Evolutionary conservation across 1,140 invertebrate genomes (phyloP), one percentile per base, ranked within the genome.

Genomic region (Brachionus plicatilis): DNA sequence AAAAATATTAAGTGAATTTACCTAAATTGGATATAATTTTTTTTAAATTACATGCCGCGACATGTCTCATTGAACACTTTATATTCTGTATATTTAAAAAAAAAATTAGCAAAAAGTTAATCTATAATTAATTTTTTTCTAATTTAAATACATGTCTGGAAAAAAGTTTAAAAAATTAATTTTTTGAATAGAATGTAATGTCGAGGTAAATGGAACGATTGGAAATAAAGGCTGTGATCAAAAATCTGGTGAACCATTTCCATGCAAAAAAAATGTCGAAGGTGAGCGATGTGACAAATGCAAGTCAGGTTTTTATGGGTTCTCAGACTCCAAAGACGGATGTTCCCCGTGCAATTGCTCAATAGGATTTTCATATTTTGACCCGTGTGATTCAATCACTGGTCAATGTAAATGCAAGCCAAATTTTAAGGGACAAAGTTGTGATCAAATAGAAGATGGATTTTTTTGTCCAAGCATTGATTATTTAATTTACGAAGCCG

Each of bases 1-100:
- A 37, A 37, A 37, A 37, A 37, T 6, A 37, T 37, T 7, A 7
- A 2, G 6, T 37, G 33, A 37, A 37, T 37, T 7, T 2, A 7
- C 6, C 33, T 37, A 37, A 37, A 37, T 7, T 37, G 5, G 5
- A 7, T 37, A 37, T 37, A 37, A 37, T 37, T 37, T 37, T 24
- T n/a, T 24, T 37, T 3, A 37, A 37, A 37, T 6, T 37, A 37
- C 0, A 37, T 1, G 33, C 33, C 2, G 33, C 6, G 5, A 37
- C 1, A 37, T 37, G 4, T 37, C 2, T 37, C 0, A 37, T 6
- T 33, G 3, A 4, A 33, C 3, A 33, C 29, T 33, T 37, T 6
- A 37, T 92, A 50, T 92, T 97, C 0, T 95, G 98, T 89, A 97
- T 95, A 89, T 99, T 97, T 88, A 96, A 99, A 90, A 96, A 95